Conservation (phyloP, 2,113 vertebrate species). For the Clarias macrocephalus region DNA sequence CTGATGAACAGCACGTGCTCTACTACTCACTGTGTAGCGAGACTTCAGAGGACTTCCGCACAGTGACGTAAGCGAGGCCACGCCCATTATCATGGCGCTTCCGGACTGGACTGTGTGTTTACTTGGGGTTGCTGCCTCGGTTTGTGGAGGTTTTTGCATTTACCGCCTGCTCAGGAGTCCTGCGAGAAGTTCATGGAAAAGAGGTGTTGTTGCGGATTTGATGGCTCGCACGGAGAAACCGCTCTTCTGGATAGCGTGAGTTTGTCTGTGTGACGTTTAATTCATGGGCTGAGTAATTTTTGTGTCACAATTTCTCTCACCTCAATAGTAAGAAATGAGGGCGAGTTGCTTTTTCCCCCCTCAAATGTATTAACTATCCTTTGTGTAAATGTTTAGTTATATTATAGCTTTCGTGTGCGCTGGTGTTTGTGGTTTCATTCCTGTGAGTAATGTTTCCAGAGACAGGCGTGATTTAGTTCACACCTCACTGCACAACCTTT, state of each 20-base stretch:
- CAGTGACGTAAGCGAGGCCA: conserved; percentile 48
- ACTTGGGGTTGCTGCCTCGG: conserved; percentile 58
- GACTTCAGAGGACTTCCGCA: not conserved
- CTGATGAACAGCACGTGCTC: not conserved
- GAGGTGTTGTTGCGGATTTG: conserved; percentile 39
- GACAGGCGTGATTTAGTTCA: conserved; percentile 2
- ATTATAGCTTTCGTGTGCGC: not conserved
- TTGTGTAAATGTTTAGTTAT: not conserved
- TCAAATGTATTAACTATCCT: not conserved
- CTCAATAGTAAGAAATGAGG: not conserved
- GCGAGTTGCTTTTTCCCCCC: not conserved
- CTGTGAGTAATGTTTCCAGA: not conserved
- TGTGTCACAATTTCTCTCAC: not conserved
- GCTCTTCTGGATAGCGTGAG: conserved; percentile 80
- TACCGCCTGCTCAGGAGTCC: conserved; percentile 58
- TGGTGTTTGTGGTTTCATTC: not conserved
- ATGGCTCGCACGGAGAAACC: conserved; percentile 81
- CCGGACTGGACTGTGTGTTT: conserved; percentile 65
- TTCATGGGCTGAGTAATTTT: not conserved
- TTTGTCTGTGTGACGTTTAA: conserved; percentile 5
- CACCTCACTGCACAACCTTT: not conserved
- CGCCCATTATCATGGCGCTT: conserved; percentile 68
- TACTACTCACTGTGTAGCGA: not conserved
- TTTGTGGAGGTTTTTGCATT: conserved; percentile 63
- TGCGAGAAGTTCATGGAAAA: conserved; percentile 52